A percentile compares a stretch with the other conserved stretches of the same genome.
phyloP scores from a whole-genome alignment of 2,797 vertebrate species.

The Astyanax mexicanus region DNA sequence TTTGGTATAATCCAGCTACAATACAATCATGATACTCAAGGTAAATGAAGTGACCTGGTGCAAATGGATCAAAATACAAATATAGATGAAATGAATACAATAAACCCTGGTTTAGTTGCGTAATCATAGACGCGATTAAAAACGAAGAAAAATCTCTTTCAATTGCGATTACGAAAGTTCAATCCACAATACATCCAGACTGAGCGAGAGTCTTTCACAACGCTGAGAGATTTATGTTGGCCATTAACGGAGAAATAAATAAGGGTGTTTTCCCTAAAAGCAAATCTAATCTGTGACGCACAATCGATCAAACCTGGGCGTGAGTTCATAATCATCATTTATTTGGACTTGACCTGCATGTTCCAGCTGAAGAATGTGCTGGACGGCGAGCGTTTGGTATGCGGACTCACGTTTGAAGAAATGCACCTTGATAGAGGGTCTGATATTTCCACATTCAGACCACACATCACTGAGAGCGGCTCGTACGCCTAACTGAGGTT shows the following conservation, averaged over 20 bases:
- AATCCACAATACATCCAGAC: no score
- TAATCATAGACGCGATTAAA: no score
- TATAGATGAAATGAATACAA: no score
- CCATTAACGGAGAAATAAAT: slow-evolving; percentile 45
- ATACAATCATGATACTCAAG: no score
- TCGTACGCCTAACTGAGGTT: no score
- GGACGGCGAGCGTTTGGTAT: slow-evolving; percentile 47
- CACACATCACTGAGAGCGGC: slow-evolving; percentile 24
- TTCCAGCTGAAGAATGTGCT: slow-evolving; percentile 40
- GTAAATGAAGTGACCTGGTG: no score
- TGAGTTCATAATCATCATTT: slow-evolving; percentile 52
- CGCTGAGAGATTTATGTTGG: slow-evolving; percentile 37
- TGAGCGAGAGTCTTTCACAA: slow-evolving; percentile 6
- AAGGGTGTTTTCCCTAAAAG: slow-evolving; percentile 51
- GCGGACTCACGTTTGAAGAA: slow-evolving; percentile 11
- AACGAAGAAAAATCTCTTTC: no score
- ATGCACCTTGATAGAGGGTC: background rate
- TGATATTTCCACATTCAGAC: slow-evolving; percentile 9
- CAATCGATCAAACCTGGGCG: slow-evolving; percentile 40
- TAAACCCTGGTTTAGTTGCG: no score
- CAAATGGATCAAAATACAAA: no score
- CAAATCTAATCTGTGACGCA: slow-evolving; percentile 40
- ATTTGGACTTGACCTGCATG: slow-evolving; percentile 44
- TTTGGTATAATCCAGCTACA: no score
- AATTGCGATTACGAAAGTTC: no score